Evolutionary conservation across 1,140 invertebrate species (phyloP), one percentile per base, ranked within the genome.

Genomic region (Rhyzopertha dominica): DNA sequence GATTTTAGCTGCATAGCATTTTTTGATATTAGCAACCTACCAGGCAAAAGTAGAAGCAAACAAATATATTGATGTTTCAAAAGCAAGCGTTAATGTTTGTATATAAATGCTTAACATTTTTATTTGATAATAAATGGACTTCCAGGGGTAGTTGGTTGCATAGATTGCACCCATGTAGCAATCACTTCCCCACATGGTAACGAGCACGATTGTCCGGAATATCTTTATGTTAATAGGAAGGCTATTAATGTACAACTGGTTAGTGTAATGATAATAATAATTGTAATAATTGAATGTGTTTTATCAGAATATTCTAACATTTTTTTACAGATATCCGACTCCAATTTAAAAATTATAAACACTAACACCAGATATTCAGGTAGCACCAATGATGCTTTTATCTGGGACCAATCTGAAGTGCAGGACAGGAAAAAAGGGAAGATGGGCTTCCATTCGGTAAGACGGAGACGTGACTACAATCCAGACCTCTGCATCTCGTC

Each of bases 181-280:
- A 63, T 62, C 25, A 37, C 52, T 30, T 47, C 59, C 4, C 58
- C 57, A 10, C 8, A 24, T 12, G 24, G 4, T 5, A 9, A 61
- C 31, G 49, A 57, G 51, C 16, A 18, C 18, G 16, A 17, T 5
- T 32, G 48, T 49, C 53, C 56, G 3, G 54, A 61, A 42, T 42
- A 59, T 48, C 37, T 63, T 20, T 67, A 58, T 49, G 48, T 67
- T 0, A 65, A 65, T 41, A 43, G 59, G 10, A 64, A 65, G 52
- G 43, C 58, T 4, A 56, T 66, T 24, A 62, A 66, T 43, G 49
- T 54, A 2, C 59, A 63, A 50, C 39, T 59, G 31, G 56, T 58
- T 44, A 45, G 35, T 39, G 5, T 9, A 22, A n/a, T 20, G 5
- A 4, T 34, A 14, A 25, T n/a, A n/a, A 12, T 8, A 31, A 38